These are phyloP conservation scores for Cantharis rustica DNA, from an alignment of 2,888 invertebrate species.

Conservation along the genomic window DNA sequence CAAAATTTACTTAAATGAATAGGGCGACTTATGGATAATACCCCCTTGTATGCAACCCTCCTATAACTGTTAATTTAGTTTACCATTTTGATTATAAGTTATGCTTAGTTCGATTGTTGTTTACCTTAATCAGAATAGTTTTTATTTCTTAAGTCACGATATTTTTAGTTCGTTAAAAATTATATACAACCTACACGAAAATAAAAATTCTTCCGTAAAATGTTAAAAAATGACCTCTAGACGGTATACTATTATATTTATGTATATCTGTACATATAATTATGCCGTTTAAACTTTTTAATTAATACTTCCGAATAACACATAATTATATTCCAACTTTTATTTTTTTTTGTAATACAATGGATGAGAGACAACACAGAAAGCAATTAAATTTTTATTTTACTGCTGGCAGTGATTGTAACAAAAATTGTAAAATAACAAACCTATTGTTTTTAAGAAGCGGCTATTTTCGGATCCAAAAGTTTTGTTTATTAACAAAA, in stretches of 20 bases:
- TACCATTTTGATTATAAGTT: neutral
- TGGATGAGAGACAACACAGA: neutral
- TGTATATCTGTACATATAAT: too few species aligned
- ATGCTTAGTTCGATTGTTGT: neutral
- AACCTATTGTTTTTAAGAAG: too few species aligned
- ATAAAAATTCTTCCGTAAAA: too few species aligned
- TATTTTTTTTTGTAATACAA: neutral
- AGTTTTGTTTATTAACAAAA: too few species aligned
- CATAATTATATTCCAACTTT: neutral
- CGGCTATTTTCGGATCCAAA: too few species aligned
- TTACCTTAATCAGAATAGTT: neutral
- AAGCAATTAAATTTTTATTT: neutral
- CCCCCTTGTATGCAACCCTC: too few species aligned
- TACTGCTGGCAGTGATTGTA: too few species aligned
- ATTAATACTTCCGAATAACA: neutral
- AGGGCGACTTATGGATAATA: too few species aligned
- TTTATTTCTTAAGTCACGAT: neutral
- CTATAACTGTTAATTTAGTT: neutral
- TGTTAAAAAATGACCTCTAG: too few species aligned
- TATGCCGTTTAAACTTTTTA: neutral
- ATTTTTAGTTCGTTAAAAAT: neutral
- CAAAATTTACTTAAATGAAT: too few species aligned
- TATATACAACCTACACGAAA: neutral
- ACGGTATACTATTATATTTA: too few species aligned
- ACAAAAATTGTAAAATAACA: too few species aligned